Conservation (phyloP, 2,797 vertebrate species). For the Betta splendens region DNA sequence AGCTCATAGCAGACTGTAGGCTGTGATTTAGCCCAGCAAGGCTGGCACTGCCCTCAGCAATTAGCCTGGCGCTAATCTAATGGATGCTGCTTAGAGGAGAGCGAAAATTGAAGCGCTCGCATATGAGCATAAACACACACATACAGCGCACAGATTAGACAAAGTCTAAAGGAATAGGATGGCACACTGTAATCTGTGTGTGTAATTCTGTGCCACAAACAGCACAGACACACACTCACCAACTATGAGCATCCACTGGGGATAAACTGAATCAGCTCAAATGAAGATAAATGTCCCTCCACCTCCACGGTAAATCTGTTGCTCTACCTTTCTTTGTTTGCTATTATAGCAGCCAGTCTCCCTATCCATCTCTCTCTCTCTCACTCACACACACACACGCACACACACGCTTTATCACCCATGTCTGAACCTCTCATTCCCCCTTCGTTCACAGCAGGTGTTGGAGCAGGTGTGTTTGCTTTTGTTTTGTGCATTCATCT, state of each 20-base stretch:
- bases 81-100: slow-evolving; percentile 48
- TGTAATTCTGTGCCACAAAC: slow-evolving; percentile 25
- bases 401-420: slow-evolving; percentile 20
- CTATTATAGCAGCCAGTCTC: slow-evolving; percentile 26
- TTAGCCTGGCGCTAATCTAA: slow-evolving; percentile 65
- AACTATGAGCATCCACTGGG: slow-evolving; percentile 35
- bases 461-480: slow-evolving; percentile 56
- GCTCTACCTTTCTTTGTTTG: slow-evolving; percentile 46
- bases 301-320: slow-evolving; percentile 39
- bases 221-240: slow-evolving; percentile 15
- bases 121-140: slow-evolving; percentile 27
- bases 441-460: slow-evolving; percentile 49
- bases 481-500: slow-evolving; percentile 21
- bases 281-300: slow-evolving; percentile 69
- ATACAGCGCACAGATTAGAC: slow-evolving; percentile 29
- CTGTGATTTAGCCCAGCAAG: slow-evolving; percentile 54
- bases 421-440: slow-evolving; percentile 35
- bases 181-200: slow-evolving; percentile 40
- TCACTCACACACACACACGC: slow-evolving; percentile 2
- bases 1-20: slow-evolving; percentile 51
- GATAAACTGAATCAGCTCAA: slow-evolving; percentile 59
- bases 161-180: slow-evolving; percentile 31
- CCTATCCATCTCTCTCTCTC: slow-evolving; percentile 20
- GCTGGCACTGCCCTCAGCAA: slow-evolving; percentile 58
- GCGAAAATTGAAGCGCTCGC: slow-evolving; percentile 39